These are phyloP conservation scores for Octodonta nipae DNA, from an alignment of 2,888 invertebrate genomes.

Conservation along the genomic window DNA sequence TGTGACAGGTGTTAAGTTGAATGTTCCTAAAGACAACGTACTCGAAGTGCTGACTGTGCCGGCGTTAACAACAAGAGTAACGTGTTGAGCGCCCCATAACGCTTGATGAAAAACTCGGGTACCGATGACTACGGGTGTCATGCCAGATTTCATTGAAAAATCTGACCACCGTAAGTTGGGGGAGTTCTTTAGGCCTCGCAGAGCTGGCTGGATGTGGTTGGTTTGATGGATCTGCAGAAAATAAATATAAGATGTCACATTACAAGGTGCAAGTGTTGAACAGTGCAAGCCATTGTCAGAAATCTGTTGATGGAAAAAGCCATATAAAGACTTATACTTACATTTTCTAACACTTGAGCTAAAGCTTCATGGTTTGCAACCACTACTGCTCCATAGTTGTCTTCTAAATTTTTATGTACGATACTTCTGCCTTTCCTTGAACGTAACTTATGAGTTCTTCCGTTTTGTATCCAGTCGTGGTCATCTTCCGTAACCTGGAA, in stretches of 20 bases:
- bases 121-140: slow-evolving; percentile 46
- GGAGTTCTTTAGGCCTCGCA: slow-evolving; percentile 58
- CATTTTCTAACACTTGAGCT: slow-evolving; percentile 79
- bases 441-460: slow-evolving; percentile 42
- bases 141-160: slow-evolving; percentile 42
- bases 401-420: slow-evolving; percentile 73
- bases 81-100: slow-evolving; percentile 57
- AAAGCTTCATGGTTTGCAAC: slow-evolving; percentile 82
- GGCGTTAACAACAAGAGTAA: slow-evolving; percentile 52
- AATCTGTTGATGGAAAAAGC: too few relatives aligned
- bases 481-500: slow-evolving; percentile 39
- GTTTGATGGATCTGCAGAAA: slow-evolving; percentile 52
- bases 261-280: background rate
- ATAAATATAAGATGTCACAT: background rate
- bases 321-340: slow-evolving; percentile 34
- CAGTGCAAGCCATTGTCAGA: too few relatives aligned
- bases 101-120: slow-evolving; percentile 64
- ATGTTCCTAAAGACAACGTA: slow-evolving; percentile 41
- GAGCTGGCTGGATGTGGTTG: slow-evolving; percentile 50
- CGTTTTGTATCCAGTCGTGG: slow-evolving; percentile 38
- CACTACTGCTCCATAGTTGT: slow-evolving; percentile 80
- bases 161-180: slow-evolving; percentile 62
- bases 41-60: slow-evolving; percentile 43
- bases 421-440: slow-evolving; percentile 70
- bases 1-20: slow-evolving; percentile 58